Conservation (phyloP, 37 sponge, comb jelly and placozoan species). For the Eunapius fragilis region DNA sequence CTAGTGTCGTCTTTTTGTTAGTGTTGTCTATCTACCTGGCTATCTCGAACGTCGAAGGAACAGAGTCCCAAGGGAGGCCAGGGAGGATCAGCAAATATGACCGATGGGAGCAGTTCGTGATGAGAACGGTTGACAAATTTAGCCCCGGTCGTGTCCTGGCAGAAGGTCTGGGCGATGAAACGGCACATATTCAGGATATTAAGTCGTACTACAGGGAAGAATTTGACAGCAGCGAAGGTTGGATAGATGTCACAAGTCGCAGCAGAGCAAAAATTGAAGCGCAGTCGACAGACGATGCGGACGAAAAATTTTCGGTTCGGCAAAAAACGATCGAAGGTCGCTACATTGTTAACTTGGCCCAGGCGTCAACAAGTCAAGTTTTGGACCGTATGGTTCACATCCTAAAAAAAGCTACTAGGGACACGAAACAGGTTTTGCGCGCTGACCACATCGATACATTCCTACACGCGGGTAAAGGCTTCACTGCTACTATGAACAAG, state of each 20-base stretch:
- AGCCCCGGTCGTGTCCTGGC: not conserved
- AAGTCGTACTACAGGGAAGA: constrained; percentile 4
- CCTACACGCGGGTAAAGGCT: constrained; percentile 55
- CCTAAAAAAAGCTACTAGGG: constrained; percentile 38
- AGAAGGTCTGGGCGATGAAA: not conserved
- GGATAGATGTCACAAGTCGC: not conserved
- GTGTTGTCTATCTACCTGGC: not conserved
- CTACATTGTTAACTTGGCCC: constrained; percentile 64
- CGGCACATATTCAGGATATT: constrained; percentile 2
- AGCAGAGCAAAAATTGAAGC: not conserved
- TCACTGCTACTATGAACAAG: constrained; percentile 69
- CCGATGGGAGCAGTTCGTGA: not conserved
- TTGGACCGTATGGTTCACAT: constrained; percentile 52
- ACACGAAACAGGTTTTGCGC: constrained; percentile 31
- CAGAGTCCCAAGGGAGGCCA: not conserved
- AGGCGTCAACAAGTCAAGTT: constrained; percentile 29
- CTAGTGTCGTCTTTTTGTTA: not conserved
- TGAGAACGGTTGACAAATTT: not conserved
- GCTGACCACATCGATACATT: constrained; percentile 54
- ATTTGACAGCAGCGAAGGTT: not conserved
- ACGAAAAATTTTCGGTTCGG: not conserved
- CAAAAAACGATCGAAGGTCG: constrained; percentile 57
- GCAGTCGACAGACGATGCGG: not conserved
- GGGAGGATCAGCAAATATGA: not conserved
- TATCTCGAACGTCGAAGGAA: not conserved